phyloP scores from a whole-genome alignment of 1,140 invertebrate genomes.

The Paralvinella palmiformis region DNA sequence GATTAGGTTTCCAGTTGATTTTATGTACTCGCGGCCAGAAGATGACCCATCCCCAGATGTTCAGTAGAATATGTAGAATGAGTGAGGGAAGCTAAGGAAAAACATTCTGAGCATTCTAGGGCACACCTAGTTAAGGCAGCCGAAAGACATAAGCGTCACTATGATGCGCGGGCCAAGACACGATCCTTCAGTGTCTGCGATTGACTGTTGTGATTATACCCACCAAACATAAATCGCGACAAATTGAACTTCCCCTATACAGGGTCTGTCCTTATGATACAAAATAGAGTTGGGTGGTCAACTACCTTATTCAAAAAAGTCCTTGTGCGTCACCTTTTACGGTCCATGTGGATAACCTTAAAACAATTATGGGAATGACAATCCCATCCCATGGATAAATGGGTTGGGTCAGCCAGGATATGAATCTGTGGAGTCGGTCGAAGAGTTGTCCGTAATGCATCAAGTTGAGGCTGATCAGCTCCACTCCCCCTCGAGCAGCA shows the following conservation, averaged over 20 bases:
- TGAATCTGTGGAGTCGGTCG: too few species aligned
- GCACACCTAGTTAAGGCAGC: neutral
- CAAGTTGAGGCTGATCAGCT: too few species aligned
- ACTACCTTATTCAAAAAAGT: too few species aligned
- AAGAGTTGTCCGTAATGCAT: too few species aligned
- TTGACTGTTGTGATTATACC: neutral
- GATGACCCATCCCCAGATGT: neutral
- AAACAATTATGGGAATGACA: too few species aligned
- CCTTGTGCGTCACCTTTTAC: too few species aligned
- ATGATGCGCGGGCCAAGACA: neutral
- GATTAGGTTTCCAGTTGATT: slow-evolving; percentile 18
- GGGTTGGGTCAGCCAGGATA: too few species aligned
- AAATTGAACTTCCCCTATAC: neutral
- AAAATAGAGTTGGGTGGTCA: neutral
- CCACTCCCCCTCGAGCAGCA: too few species aligned
- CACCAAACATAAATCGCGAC: neutral
- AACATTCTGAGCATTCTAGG: neutral
- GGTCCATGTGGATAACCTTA: too few species aligned
- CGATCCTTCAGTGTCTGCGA: neutral
- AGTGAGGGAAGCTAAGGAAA: neutral
- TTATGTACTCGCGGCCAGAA: slow-evolving; percentile 13
- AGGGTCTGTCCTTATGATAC: neutral
- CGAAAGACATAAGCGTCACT: neutral
- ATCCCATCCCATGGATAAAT: too few species aligned
- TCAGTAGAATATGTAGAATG: slow-evolving; percentile 7